A percentile compares a stretch with the other conserved stretches of the same genome.
phyloP scores from a whole-genome alignment of 2,888 invertebrate genomes.

The Chorisops tibialis region DNA sequence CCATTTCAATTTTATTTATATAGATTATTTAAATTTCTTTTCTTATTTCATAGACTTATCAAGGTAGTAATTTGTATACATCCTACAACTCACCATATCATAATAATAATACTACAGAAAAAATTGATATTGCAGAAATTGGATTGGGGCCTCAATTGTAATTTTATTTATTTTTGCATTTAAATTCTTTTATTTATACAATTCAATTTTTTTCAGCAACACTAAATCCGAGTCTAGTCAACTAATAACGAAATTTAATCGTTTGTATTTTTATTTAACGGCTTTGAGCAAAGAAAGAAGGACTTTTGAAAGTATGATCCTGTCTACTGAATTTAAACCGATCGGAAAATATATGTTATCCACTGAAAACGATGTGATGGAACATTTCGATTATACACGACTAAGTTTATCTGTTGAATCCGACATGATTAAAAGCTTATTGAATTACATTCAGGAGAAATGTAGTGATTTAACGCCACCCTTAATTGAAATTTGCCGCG shows the following conservation, averaged over 20 bases:
- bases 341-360: slow-evolving; percentile 3
- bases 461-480: not conserved
- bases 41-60: too few relatives aligned
- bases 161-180: not conserved
- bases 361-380: not conserved
- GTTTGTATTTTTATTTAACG: slow-evolving; percentile 15
- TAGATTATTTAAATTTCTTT: too few relatives aligned
- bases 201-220: not conserved
- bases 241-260: slow-evolving; percentile 11
- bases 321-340: not conserved
- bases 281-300: slow-evolving; percentile 17
- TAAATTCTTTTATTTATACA: not conserved
- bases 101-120: too few relatives aligned
- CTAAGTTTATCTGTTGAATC: slow-evolving; percentile 11
- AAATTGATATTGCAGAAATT: not conserved
- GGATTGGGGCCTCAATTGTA: not conserved
- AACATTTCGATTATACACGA: slow-evolving; percentile 4
- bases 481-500: not conserved
- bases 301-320: slow-evolving; percentile 10
- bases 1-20: too few relatives aligned
- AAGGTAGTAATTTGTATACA: too few relatives aligned
- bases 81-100: too few relatives aligned
- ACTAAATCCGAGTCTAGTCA: not conserved
- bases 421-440: not conserved
- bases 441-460: not conserved